These are phyloP conservation scores for Diplolepis rosae DNA, from an alignment of 2,888 invertebrate species.

Conservation along the genomic window DNA sequence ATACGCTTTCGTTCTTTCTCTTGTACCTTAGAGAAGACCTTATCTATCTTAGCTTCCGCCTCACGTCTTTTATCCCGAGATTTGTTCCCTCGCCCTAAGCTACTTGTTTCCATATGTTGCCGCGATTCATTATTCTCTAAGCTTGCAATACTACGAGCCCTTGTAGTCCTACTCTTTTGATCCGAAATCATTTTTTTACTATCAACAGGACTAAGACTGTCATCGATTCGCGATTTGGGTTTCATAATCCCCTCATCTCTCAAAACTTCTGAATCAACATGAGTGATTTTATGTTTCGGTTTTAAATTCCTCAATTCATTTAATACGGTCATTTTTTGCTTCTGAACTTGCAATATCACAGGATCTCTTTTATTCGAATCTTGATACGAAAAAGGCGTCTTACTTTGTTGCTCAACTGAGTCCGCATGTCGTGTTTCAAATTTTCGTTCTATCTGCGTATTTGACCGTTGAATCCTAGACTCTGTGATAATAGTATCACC, in stretches of 20 bases:
- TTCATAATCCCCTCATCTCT: slow-evolving; percentile 71
- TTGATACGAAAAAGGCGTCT: slow-evolving; percentile 57
- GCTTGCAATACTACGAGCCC: slow-evolving; percentile 67
- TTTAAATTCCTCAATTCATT: slow-evolving; percentile 68
- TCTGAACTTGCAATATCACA: slow-evolving; percentile 65
- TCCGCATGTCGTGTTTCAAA: slow-evolving; percentile 62
- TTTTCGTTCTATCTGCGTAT: slow-evolving; percentile 67
- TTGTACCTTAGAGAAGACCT: slow-evolving; percentile 53
- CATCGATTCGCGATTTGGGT: slow-evolving; percentile 70
- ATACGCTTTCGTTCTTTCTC: slow-evolving; percentile 64
- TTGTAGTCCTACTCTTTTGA: slow-evolving; percentile 58
- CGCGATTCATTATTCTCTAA: slow-evolving; percentile 62
- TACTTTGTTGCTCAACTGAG: slow-evolving; percentile 56
- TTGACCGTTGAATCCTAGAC: slow-evolving; percentile 66
- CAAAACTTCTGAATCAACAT: slow-evolving; percentile 70
- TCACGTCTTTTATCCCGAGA: slow-evolving; percentile 60
- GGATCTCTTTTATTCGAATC: slow-evolving; percentile 64
- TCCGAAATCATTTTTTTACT: slow-evolving; percentile 45
- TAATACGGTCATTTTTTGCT: slow-evolving; percentile 66
- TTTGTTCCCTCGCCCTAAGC: slow-evolving; percentile 64
- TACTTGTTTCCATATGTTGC: slow-evolving; percentile 66
- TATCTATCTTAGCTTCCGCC: slow-evolving; percentile 57
- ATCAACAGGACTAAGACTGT: slow-evolving; percentile 67
- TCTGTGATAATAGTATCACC: slow-evolving; percentile 62
- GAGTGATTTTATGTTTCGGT: slow-evolving; percentile 69